Conservation (phyloP, 2,113 vertebrate species). For the Ceyx cyanopectus region DNA sequence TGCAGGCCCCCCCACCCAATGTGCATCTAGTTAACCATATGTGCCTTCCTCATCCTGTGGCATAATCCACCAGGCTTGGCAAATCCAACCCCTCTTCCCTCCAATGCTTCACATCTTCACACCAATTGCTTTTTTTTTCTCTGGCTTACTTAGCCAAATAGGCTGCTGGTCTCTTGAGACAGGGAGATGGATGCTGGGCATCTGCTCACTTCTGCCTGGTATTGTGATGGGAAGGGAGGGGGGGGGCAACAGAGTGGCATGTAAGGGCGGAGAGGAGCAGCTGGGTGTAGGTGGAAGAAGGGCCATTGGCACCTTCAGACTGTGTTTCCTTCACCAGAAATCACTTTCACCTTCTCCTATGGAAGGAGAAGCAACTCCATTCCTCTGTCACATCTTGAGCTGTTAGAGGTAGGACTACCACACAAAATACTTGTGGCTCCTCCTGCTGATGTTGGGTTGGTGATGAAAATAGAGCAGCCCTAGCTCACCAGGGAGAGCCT, state of each 20-base stretch:
- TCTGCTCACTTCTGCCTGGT: background rate
- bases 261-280: background rate
- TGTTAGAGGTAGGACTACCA: background rate
- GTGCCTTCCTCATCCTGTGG: background rate
- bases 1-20: background rate
- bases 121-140: background rate
- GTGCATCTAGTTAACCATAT: slow-evolving; percentile 22
- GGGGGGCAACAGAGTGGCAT: background rate
- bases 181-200: background rate
- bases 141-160: background rate
- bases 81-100: slow-evolving; percentile 12
- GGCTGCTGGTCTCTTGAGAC: slow-evolving; percentile 2
- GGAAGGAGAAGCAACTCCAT: background rate
- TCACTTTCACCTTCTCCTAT: background rate
- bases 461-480: background rate
- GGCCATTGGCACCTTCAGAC: background rate
- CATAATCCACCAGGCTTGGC: slow-evolving; percentile 21
- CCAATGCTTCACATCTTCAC: background rate
- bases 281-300: background rate
- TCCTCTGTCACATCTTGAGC: background rate
- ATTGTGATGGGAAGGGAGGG: background rate
- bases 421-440: background rate
- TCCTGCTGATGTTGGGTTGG: slow-evolving; percentile 13
- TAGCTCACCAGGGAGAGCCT: slow-evolving; percentile 37
- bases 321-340: slow-evolving; percentile 9